phyloP scores from a whole-genome alignment of 2,797 vertebrate species.

The Oceanodroma leucorhoa region DNA sequence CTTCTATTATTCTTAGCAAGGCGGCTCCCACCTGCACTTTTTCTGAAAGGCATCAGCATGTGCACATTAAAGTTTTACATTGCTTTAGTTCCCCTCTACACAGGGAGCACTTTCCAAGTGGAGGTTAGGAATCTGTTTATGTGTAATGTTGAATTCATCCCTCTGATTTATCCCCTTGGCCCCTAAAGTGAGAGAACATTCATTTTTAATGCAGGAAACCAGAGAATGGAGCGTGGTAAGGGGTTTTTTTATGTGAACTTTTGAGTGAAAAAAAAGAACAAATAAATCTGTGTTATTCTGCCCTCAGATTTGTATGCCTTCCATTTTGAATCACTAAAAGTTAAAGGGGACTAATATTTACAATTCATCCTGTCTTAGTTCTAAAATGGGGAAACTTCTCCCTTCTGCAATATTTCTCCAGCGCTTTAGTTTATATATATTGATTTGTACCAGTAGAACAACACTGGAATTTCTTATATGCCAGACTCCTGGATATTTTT shows the following conservation, averaged over 20 bases:
- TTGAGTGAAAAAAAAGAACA: not conserved
- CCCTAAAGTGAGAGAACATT: not conserved
- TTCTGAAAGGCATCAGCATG: not conserved
- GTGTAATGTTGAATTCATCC: not conserved
- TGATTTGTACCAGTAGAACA: not conserved
- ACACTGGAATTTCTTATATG: not conserved
- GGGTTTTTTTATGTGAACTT: not conserved
- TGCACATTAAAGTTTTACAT: not conserved
- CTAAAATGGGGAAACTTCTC: not conserved
- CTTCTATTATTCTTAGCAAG: slow-evolving; percentile 28
- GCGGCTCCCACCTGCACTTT: not conserved
- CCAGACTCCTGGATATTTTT: not conserved
- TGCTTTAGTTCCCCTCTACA: not conserved
- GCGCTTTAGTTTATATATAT: not conserved
- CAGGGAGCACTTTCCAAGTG: not conserved
- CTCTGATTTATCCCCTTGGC: not conserved
- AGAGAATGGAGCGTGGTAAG: not conserved
- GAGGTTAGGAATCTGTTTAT: not conserved
- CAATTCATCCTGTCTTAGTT: not conserved
- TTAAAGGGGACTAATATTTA: not conserved
- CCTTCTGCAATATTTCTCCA: not conserved
- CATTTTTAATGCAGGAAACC: not conserved
- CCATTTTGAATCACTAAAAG: not conserved
- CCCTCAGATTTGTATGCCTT: not conserved
- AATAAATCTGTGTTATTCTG: not conserved